Conservation (phyloP, 30 jellyfish, hydroid and myxozoan species). For the Aurelia aurita region DNA sequence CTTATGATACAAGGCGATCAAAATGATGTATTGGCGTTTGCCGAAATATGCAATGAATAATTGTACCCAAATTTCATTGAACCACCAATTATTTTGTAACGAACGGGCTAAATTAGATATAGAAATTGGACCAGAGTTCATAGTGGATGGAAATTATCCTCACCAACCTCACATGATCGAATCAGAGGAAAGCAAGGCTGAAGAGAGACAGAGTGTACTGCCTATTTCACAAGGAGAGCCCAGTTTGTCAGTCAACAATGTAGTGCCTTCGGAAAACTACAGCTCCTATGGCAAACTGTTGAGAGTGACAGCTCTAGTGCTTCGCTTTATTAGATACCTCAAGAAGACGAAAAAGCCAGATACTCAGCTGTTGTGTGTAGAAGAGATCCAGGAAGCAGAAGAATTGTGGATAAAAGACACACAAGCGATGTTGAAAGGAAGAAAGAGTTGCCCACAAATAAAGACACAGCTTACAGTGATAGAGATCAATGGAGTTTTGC, state of each 20-base stretch:
- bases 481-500: conserved; percentile 8
- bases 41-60: too few relatives aligned
- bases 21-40: too few relatives aligned
- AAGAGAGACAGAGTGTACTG: conserved; percentile 20
- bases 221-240: conserved; percentile 29
- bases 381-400: conserved; percentile 34
- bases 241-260: conserved; percentile 15
- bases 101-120: too few relatives aligned
- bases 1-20: too few relatives aligned
- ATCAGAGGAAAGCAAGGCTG: conserved; percentile 49
- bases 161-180: conserved; percentile 39
- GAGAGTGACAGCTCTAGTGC: conserved; percentile 45
- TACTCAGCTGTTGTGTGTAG: not conserved
- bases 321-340: conserved; percentile 8
- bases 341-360: conserved; percentile 10
- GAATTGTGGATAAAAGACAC: conserved; percentile 35
- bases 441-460: not conserved
- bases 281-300: conserved; percentile 26
- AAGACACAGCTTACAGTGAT: conserved; percentile 28
- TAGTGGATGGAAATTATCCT: conserved; percentile 33
- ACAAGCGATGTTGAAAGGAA: conserved; percentile 17
- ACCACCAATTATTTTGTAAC: too few relatives aligned
- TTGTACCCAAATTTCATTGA: too few relatives aligned
- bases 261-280: conserved; percentile 19
- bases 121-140: conserved; percentile 33